Evolutionary conservation across 2,113 vertebrate species (phyloP).

Genomic region (Prionailurus bengalensis): DNA sequence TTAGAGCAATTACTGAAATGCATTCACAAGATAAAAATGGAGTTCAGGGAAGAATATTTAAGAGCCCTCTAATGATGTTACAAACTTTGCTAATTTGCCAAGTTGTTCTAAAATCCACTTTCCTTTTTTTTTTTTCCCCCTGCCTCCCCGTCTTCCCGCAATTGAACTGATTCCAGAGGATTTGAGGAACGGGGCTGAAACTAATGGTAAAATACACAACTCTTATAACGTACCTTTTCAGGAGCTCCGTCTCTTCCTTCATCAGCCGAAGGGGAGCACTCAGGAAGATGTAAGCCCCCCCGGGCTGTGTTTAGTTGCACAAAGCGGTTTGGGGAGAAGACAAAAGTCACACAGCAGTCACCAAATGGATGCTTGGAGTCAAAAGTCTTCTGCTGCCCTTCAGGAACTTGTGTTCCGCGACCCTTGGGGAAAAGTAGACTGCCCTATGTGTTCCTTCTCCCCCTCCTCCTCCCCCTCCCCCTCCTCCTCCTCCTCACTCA

Average conservation of each 20-base stretch:
- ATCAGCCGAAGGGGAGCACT: conserved; percentile 56
- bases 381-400: neutral
- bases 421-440: neutral
- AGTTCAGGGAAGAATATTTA: conserved; percentile 67
- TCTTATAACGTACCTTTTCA: conserved; percentile 25
- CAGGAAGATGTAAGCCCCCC: neutral
- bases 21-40: conserved; percentile 79
- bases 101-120: conserved; percentile 77
- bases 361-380: conserved; percentile 1
- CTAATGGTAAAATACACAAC: conserved; percentile 18
- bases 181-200: conserved; percentile 13
- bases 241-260: neutral
- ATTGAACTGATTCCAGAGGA: conserved; percentile 49
- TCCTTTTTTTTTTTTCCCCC: neutral
- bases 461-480: neutral
- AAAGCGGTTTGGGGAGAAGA: conserved; percentile 21
- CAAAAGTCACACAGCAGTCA: neutral
- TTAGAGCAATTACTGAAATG: conserved; percentile 80
- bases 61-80: conserved; percentile 79
- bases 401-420: neutral
- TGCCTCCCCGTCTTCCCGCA: conserved; percentile 55
- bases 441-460: neutral
- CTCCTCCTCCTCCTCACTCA: neutral
- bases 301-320: conserved; percentile 20
- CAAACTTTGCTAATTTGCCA: conserved; percentile 79